Evolutionary conservation across 2,797 vertebrate genomes (phyloP), one percentile per base, ranked within the genome.

Genomic region (Eurystomus glaucurus): DNA sequence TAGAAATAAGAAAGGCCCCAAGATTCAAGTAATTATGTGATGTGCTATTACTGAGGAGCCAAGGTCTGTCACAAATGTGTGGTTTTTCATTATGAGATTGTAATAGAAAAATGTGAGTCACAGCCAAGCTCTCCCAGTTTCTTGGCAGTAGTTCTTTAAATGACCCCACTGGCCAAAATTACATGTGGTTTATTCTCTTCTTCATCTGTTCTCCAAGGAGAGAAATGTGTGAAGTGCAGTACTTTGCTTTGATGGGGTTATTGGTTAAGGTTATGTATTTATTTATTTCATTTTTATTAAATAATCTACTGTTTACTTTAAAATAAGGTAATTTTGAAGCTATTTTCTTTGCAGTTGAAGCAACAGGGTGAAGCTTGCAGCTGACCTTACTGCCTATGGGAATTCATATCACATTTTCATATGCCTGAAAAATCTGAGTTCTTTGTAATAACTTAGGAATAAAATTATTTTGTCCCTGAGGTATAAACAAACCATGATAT

Each of bases 91-190:
- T 35, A 61, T 48, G 64, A 88, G 70, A 79, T 93, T 90, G 94
- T 81, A 93, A 86, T 31, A 94, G 83, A 76, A 96, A 93, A 95
- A 88, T 88, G 25, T 76, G 70, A 94, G 39, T 93, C 85, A 77
- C 60, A 94, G 86, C 62, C 88, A 95, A 93, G 51, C 43, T 90
- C 74, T 89, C 48, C 55, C 70, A 39, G n/a, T 33, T 95, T 94
- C 79, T 94, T 95, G 86, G 88, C 86, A 92, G 80, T 39, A 72
- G 62, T 72, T 78, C 79, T 86, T 92, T 66, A 66, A 82, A 82
- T 86, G 74, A 88, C 80, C 81, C 70, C 81, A 76, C 50, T 89
- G 84, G 33, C 48, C 70, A 79, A 81, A 91, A 84, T 78, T 79
- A 66, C 76, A 33, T 1, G 10, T 66, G 39, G 28, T 85, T 96